phyloP scores from a whole-genome alignment of 2,113 vertebrate species.

The Oreochromis niloticus region DNA sequence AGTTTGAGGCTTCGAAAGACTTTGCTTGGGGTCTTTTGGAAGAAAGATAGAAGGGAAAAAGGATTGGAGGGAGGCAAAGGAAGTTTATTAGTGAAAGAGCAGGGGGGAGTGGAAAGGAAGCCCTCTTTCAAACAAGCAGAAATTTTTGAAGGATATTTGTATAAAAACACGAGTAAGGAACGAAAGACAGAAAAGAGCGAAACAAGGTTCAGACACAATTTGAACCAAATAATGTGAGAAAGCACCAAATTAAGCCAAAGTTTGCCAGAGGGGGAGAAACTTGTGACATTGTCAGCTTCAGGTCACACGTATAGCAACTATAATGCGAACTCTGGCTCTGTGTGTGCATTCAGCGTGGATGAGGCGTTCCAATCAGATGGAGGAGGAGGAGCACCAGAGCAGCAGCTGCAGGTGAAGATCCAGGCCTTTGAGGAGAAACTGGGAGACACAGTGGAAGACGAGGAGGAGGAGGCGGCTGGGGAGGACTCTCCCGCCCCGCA shows the following conservation, averaged over 20 bases:
- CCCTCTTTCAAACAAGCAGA: constrained; percentile 1
- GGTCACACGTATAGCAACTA: not conserved
- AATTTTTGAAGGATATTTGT: not conserved
- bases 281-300: not conserved
- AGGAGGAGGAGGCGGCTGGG: constrained; percentile 55
- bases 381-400: constrained; percentile 50
- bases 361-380: constrained; percentile 25
- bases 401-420: constrained; percentile 79
- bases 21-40: constrained; percentile 56
- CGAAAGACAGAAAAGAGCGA: not conserved
- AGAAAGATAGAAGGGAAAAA: not conserved
- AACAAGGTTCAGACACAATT: not conserved
- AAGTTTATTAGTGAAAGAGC: constrained; percentile 8
- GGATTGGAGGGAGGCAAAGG: not conserved
- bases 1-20: constrained; percentile 19
- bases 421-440: constrained; percentile 81
- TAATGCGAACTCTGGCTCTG: not conserved
- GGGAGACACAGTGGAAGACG: constrained; percentile 61
- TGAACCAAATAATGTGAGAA: not conserved
- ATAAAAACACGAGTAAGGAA: not conserved
- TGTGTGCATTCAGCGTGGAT: constrained; percentile 16
- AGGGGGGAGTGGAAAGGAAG: not conserved
- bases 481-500: constrained; percentile 65
- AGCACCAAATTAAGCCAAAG: not conserved
- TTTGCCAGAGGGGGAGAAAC: not conserved